These are phyloP conservation scores for Siphlonurus alternatus DNA, from an alignment of 2,888 invertebrate genomes.

Conservation along the genomic window DNA sequence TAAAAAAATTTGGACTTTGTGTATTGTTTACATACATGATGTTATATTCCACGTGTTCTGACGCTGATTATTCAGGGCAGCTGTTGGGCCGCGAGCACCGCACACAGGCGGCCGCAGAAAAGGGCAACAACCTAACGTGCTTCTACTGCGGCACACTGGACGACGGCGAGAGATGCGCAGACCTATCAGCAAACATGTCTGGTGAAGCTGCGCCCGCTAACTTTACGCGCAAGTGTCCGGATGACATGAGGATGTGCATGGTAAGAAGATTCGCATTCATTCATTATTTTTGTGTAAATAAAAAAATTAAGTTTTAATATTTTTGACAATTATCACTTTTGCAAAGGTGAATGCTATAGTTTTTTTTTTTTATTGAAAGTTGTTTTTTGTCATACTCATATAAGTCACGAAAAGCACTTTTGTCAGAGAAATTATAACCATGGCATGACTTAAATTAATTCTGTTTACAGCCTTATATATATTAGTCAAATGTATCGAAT, in stretches of 20 bases:
- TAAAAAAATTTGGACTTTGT: no score
- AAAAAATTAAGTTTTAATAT: not conserved
- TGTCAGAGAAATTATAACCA: no score
- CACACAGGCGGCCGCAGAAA: slow-evolving; percentile 62
- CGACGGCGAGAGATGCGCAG: slow-evolving; percentile 52
- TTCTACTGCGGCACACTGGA: slow-evolving; percentile 64
- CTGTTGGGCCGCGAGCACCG: slow-evolving; percentile 47
- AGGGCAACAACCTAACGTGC: slow-evolving; percentile 64
- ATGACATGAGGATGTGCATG: slow-evolving; percentile 57
- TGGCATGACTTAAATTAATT: no score
- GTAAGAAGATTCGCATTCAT: slow-evolving; percentile 30
- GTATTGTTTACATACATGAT: no score
- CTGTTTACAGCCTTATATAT: no score
- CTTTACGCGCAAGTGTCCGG: slow-evolving; percentile 54
- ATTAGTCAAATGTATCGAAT: no score
- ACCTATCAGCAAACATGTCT: slow-evolving; percentile 41
- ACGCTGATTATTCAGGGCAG: slow-evolving; percentile 19
- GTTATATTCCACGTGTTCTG: no score
- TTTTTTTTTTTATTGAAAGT: no score
- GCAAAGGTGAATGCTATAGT: no score
- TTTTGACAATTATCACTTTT: no score
- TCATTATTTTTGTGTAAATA: not conserved
- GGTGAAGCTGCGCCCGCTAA: slow-evolving; percentile 17
- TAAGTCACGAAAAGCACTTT: no score
- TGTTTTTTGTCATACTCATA: no score